phyloP scores from a whole-genome alignment of 1,140 invertebrate genomes.

The Trichonephila clavata region DNA sequence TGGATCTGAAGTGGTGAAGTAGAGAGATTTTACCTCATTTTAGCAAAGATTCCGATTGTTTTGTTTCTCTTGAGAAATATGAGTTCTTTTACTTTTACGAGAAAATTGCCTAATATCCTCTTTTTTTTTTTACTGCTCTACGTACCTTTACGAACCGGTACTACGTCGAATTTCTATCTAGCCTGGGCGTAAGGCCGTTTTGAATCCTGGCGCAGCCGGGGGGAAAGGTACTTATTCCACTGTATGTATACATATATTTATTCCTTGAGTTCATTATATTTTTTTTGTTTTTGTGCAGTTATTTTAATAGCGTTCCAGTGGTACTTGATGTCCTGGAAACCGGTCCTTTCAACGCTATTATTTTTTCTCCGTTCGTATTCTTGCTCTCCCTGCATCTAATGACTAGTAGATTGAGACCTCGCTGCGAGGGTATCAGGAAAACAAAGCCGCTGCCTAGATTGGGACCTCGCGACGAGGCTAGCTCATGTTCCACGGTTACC shows the following conservation, averaged over 20 bases:
- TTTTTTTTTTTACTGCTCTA: conserved; percentile 19
- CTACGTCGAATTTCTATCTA: conserved; percentile 63
- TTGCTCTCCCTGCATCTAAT: conserved; percentile 71
- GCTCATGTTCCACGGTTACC: conserved; percentile 73
- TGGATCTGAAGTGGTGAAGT: not conserved
- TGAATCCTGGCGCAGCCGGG: conserved; percentile 71
- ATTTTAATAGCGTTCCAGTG: conserved; percentile 76
- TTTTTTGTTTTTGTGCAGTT: conserved; percentile 75
- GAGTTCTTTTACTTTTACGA: conserved; percentile 54
- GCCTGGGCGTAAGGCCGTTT: conserved; percentile 67
- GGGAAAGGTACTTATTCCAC: conserved; percentile 73
- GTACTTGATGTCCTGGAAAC: conserved; percentile 74
- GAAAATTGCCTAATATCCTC: conserved; percentile 67
- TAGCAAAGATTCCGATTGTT: conserved; percentile 17
- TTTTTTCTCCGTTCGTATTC: conserved; percentile 68
- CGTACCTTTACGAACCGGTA: conserved; percentile 73
- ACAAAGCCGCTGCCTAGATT: conserved; percentile 73
- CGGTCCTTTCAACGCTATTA: conserved; percentile 68
- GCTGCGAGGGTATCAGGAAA: conserved; percentile 67
- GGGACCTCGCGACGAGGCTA: conserved; percentile 73
- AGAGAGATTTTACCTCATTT: not conserved
- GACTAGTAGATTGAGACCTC: conserved; percentile 73
- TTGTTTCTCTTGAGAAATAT: conserved; percentile 47
- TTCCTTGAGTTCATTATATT: conserved; percentile 74
- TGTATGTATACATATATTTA: conserved; percentile 76